phyloP scores from a whole-genome alignment of 2,113 vertebrate genomes.

The Lophochroa leadbeateri region DNA sequence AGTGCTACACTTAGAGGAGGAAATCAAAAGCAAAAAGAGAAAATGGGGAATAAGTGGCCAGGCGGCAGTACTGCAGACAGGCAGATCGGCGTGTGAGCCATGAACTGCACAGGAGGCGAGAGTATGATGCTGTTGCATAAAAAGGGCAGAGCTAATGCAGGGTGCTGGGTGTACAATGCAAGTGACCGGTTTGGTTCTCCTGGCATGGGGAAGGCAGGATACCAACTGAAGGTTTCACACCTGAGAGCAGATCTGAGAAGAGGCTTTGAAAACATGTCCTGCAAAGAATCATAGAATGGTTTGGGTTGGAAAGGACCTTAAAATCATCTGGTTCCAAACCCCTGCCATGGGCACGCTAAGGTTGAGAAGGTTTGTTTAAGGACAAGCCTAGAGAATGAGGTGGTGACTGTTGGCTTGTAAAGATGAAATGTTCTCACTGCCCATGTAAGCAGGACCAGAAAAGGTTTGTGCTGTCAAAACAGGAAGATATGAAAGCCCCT shows the following conservation, averaged over 20 bases:
- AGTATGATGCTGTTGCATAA: background rate
- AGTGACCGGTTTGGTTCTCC: background rate
- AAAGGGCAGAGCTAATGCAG: background rate
- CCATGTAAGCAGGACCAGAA: background rate
- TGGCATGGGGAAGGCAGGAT: background rate
- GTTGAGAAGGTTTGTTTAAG: background rate
- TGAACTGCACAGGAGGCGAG: background rate
- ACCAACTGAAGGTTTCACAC: background rate
- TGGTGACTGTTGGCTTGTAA: background rate
- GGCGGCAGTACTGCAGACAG: background rate
- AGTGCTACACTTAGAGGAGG: constrained; percentile 49
- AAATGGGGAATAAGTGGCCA: constrained; percentile 37
- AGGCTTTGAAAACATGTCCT: background rate
- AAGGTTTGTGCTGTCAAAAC: background rate
- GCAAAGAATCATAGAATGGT: background rate
- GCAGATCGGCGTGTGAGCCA: background rate
- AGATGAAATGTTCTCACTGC: background rate
- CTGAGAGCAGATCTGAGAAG: background rate
- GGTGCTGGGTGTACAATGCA: background rate
- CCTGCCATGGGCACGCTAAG: background rate
- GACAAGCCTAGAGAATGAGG: background rate
- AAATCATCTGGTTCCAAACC: background rate
- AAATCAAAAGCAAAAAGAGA: constrained; percentile 61
- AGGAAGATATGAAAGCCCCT: background rate
- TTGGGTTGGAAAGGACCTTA: background rate